Evolutionary conservation across 2,113 vertebrate genomes (phyloP), one percentile per base, ranked within the genome.

Genomic region (Oxygymnocypris stewartii): DNA sequence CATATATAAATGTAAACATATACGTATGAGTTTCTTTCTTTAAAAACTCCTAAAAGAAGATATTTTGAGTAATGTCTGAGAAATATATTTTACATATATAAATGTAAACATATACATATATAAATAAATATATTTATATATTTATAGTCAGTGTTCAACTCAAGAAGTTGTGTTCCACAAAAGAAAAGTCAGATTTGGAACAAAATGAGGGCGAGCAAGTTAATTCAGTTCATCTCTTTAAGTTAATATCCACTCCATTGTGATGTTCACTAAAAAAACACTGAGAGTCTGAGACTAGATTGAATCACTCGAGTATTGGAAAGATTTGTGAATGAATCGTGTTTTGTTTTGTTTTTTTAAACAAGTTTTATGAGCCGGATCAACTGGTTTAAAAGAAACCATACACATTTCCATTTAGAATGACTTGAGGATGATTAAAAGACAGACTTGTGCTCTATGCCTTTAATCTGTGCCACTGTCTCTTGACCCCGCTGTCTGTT

Each of bases 401-500:
- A 73, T 23, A 40, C 18, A 73, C 4, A 1, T 73, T 40, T 71
- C 16, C 18, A 6, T 20, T 73, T 73, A 40, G 35, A 73, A 11
- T 4, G 10, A 44, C 23, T 47, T 47, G 11, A 47, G 73, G 2
- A 44, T 44, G 37, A 75, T 75, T 47, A 75, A 75, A 75, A 25
- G 73, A 47, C 73, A 75, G 73, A 75, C 42, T 47, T 47, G 73
- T 47, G 23, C n/a, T 3, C 10, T 42, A 57, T 7, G 40, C 71
- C 71, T 75, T 13, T 71, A 40, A 79, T 42, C 54, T 42, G 54
- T 80, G 78, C 54, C 37, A 31, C 59, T 25, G n/a, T 47, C 79
- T 47, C 40, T 65, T 63, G 59, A 81, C 79, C 79, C 12, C n/a
- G 9, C 25, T 78, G 47, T 78, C 76, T 78, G 47, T 31, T 35